phyloP scores from a whole-genome alignment of 2,113 vertebrate genomes.

The Chamaea fasciata region DNA sequence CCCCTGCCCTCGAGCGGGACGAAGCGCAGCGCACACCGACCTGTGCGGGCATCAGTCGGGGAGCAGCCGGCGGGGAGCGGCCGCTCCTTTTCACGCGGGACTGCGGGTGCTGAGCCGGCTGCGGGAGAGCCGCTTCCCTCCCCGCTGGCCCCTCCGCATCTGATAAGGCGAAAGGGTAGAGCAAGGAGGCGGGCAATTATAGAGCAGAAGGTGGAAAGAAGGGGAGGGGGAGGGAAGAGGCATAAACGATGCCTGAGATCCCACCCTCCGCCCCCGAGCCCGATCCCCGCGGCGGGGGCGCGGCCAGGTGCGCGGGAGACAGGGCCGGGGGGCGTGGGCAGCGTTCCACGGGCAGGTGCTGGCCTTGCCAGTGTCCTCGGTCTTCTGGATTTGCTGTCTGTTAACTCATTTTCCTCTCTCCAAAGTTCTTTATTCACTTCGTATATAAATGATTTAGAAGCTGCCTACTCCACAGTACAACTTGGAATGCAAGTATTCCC shows the following conservation, averaged over 20 bases:
- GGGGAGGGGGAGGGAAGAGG: neutral
- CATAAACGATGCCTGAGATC: neutral
- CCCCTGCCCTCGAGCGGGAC: neutral
- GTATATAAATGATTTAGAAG: neutral
- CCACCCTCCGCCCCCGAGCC: neutral
- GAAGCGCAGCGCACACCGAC: neutral
- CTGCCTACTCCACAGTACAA: neutral
- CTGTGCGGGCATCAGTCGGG: conserved; percentile 9
- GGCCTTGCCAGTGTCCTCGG: too few species aligned
- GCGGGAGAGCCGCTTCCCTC: neutral
- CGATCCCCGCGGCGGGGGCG: neutral
- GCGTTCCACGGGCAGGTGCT: neutral
- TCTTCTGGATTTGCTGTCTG: neutral
- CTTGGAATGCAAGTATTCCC: neutral
- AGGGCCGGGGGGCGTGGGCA: neutral
- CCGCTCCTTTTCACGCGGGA: neutral
- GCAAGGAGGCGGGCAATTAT: conserved; percentile 54
- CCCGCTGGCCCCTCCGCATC: neutral
- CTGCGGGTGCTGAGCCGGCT: neutral
- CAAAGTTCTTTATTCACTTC: neutral
- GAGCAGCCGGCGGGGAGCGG: neutral
- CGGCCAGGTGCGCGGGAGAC: conserved; percentile 4
- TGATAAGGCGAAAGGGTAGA: neutral
- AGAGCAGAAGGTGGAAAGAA: conserved; percentile 44
- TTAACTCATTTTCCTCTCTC: neutral